Percentiles rank a stretch among this genome's conserved stretches.
These are phyloP conservation scores for Ictalurus punctatus DNA, from an alignment of 2,113 vertebrate species.

Conservation along the genomic window DNA sequence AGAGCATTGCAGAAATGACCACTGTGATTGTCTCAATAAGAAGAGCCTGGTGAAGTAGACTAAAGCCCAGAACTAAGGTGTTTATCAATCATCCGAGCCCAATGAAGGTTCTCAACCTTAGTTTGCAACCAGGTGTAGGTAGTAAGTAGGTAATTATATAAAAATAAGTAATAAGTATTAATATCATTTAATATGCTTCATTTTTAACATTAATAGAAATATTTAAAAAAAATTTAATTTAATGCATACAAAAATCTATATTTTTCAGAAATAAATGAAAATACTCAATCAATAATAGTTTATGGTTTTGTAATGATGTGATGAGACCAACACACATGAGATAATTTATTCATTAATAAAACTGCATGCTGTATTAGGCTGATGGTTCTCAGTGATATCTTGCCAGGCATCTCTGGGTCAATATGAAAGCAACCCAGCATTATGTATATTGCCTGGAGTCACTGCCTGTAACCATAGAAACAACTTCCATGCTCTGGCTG, in stretches of 20 bases:
- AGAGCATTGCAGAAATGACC: background rate
- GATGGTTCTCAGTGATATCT: background rate
- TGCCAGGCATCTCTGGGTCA: slow-evolving; percentile 15
- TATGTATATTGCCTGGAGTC: background rate
- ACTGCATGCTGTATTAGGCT: background rate
- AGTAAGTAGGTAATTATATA: background rate
- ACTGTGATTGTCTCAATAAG: background rate
- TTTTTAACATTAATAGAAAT: background rate
- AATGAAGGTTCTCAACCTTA: background rate
- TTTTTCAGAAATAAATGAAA: background rate
- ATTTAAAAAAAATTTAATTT: background rate
- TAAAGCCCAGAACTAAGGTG: background rate
- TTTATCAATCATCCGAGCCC: background rate
- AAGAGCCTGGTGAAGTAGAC: background rate
- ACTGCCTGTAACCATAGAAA: slow-evolving; percentile 17
- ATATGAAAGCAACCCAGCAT: slow-evolving; percentile 7
- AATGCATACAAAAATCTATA: background rate
- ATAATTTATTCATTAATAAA: slow-evolving; percentile 11
- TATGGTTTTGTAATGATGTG: background rate
- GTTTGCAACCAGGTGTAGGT: background rate
- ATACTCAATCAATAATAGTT: background rate
- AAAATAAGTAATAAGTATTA: background rate
- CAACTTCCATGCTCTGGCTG: slow-evolving; percentile 19
- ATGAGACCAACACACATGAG: background rate
- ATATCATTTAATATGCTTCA: background rate